A percentile compares a stretch with the other conserved stretches of the same genome.
Conservation (phyloP, 2,113 vertebrate species). For the Anguilla japonica region DNA sequence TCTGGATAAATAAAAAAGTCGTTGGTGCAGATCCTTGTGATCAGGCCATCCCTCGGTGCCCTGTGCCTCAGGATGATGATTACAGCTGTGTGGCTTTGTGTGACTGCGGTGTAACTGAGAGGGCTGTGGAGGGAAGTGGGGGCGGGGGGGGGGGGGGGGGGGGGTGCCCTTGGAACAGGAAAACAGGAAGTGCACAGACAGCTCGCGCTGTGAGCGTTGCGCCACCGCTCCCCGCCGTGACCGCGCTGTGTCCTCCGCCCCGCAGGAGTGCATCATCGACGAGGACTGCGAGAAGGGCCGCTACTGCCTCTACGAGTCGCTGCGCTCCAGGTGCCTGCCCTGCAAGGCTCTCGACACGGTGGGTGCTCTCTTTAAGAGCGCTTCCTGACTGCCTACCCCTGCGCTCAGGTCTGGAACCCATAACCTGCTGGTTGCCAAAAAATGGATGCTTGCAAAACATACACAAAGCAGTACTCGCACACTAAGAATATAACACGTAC, state of each 20-base stretch:
- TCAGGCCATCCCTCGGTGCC: too few relatives aligned
- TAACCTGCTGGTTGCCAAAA: too few relatives aligned
- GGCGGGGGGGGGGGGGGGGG: too few relatives aligned
- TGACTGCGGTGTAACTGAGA: neutral
- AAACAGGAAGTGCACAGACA: neutral
- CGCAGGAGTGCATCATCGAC: conserved; percentile 88
- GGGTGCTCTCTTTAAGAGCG: conserved; percentile 43
- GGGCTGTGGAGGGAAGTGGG: neutral
- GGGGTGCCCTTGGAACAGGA: neutral
- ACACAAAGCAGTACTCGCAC: too few relatives aligned
- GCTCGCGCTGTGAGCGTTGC: too few relatives aligned
- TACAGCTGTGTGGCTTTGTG: neutral
- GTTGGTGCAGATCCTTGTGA: too few relatives aligned
- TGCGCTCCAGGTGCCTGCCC: conserved; percentile 79
- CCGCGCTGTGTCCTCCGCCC: conserved; percentile 16
- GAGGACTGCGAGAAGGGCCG: conserved; percentile 82
- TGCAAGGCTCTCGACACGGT: conserved; percentile 79
- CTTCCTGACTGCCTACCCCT: neutral
- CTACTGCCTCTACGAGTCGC: conserved; percentile 83
- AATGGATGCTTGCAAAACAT: too few relatives aligned
- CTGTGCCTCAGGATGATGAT: neutral
- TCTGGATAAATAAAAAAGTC: too few relatives aligned
- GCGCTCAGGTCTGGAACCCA: too few relatives aligned
- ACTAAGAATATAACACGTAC: too few relatives aligned
- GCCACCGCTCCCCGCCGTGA: too few relatives aligned